Percentiles rank a stretch among this genome's conserved stretches.
phyloP scores from a whole-genome alignment of 1,140 invertebrate species.

The Stratiolaelaps scimitus region DNA sequence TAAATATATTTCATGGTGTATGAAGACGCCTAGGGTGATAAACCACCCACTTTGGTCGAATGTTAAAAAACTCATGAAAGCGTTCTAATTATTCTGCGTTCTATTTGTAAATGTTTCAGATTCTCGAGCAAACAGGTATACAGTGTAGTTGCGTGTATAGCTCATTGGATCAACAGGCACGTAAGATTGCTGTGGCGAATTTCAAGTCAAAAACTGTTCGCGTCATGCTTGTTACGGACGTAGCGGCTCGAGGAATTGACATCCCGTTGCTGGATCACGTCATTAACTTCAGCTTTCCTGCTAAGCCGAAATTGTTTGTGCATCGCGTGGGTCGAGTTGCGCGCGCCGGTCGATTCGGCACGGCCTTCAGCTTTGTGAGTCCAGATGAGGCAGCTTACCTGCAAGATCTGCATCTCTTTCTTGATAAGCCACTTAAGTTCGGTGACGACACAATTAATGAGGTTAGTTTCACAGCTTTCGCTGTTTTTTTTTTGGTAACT shows the following conservation, averaged over 20 bases:
- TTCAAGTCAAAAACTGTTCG: constrained; percentile 59
- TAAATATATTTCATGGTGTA: constrained; percentile 15
- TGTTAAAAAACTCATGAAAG: neutral
- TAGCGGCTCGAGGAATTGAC: constrained; percentile 92
- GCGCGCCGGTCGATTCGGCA: constrained; percentile 75
- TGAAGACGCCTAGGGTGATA: constrained; percentile 9
- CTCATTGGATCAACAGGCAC: constrained; percentile 78
- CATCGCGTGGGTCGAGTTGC: constrained; percentile 97
- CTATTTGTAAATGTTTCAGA: constrained; percentile 47
- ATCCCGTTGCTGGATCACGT: constrained; percentile 91
- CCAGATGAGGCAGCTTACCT: constrained; percentile 83
- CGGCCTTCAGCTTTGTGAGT: constrained; percentile 71
- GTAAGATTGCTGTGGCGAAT: constrained; percentile 87
- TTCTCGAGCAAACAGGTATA: constrained; percentile 65
- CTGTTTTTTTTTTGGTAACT: no score
- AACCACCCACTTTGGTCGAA: constrained; percentile 23
- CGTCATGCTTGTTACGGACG: constrained; percentile 84
- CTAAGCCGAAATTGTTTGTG: constrained; percentile 90
- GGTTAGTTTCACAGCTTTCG: neutral
- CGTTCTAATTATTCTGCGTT: neutral
- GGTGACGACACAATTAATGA: constrained; percentile 37
- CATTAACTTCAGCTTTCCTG: constrained; percentile 94
- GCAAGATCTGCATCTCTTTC: constrained; percentile 82
- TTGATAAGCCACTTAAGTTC: constrained; percentile 59
- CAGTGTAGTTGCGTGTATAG: constrained; percentile 83